A percentile compares a stretch with the other conserved stretches of the same genome.
phyloP scores from a whole-genome alignment of 2,888 invertebrate species.

The Gnatocerus cornutus region DNA sequence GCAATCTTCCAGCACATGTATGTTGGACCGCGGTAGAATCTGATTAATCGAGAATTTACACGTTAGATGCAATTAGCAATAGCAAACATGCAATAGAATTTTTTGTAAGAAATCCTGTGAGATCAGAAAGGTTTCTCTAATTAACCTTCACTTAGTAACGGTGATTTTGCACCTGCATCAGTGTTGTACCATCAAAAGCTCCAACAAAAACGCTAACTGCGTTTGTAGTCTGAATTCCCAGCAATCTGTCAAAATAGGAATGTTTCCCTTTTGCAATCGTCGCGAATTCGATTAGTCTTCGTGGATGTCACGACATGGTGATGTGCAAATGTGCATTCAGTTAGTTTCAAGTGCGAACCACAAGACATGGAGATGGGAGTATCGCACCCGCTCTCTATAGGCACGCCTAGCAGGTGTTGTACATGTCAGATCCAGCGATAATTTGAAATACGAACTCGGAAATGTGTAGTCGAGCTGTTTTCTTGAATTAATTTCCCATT shows the following conservation, averaged over 20 bases:
- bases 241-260: slow-evolving; percentile 23
- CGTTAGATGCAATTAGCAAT: slow-evolving; percentile 33
- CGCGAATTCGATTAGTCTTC: slow-evolving; percentile 42
- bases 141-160: slow-evolving; percentile 42
- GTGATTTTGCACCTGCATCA: slow-evolving; percentile 32
- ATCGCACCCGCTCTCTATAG: slow-evolving; percentile 51
- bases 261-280: slow-evolving; percentile 10
- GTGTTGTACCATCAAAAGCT: slow-evolving; percentile 15
- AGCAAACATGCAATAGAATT: slow-evolving; percentile 28
- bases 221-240: slow-evolving; percentile 6
- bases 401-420: slow-evolving; percentile 67
- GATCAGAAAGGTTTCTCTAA: slow-evolving; percentile 41
- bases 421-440: slow-evolving; percentile 68
- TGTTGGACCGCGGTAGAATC: background rate
- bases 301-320: slow-evolving; percentile 45
- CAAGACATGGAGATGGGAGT: slow-evolving; percentile 47
- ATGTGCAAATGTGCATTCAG: slow-evolving; percentile 44
- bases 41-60: slow-evolving; percentile 9
- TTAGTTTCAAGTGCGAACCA: slow-evolving; percentile 38
- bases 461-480: slow-evolving; percentile 65
- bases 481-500: slow-evolving; percentile 70
- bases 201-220: slow-evolving; percentile 15
- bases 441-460: slow-evolving; percentile 70
- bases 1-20: background rate
- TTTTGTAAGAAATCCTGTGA: slow-evolving; percentile 30